Evolutionary conservation across 2,113 vertebrate genomes (phyloP).

Genomic region (Beaufortia kweichowensis): DNA sequence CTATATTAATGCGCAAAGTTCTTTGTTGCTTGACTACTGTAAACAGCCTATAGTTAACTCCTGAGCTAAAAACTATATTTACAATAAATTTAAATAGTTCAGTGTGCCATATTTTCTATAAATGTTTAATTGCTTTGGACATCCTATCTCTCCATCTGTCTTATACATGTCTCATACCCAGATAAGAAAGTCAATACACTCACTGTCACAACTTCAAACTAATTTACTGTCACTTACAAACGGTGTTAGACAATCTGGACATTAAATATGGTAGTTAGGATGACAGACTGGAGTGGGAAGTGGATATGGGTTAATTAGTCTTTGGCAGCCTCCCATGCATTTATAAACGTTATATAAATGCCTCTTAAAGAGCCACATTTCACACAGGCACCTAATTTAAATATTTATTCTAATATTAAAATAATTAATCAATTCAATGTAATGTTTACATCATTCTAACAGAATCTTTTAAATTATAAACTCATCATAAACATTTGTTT

Average conservation of each 20-base stretch:
- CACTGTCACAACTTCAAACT: not conserved
- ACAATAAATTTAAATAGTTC: too few species aligned
- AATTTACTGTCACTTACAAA: not conserved
- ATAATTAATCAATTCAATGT: not conserved
- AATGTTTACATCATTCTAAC: not conserved
- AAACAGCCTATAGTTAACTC: not conserved
- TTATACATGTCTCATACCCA: too few species aligned
- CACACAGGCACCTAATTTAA: conserved; percentile 38
- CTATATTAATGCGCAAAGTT: not conserved
- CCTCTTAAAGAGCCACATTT: conserved; percentile 45
- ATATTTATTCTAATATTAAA: too few species aligned
- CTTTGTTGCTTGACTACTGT: not conserved
- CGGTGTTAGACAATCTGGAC: conserved; percentile 7
- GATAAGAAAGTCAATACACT: not conserved
- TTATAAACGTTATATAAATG: conserved; percentile 43
- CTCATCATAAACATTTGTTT: not conserved
- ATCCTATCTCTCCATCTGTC: not conserved
- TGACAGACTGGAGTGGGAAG: conserved; percentile 32
- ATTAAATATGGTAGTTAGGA: conserved; percentile 21
- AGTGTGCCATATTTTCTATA: not conserved
- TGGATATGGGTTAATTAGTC: conserved; percentile 22
- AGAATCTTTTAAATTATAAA: not conserved
- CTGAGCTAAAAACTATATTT: too few species aligned
- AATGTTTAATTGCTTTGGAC: not conserved
- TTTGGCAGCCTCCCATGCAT: conserved; percentile 40